Conservation (phyloP, 2,888 invertebrate species). For the Aquatica leii region DNA sequence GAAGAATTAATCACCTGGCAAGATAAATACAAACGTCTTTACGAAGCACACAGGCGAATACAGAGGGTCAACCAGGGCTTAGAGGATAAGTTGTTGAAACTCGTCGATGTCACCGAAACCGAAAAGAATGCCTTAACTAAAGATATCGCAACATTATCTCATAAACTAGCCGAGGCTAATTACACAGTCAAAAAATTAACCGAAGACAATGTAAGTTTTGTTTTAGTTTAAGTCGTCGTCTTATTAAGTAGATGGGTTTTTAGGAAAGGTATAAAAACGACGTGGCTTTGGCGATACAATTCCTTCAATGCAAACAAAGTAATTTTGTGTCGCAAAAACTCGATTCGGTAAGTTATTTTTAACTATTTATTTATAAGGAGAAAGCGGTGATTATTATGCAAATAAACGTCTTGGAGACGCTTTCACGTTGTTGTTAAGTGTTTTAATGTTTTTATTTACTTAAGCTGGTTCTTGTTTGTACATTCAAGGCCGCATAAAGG, state of each 20-base stretch:
- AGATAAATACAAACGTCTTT: conserved; percentile 90
- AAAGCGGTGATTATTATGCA: too few relatives aligned
- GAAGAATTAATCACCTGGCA: conserved; percentile 88
- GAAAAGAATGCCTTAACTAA: conserved; percentile 87
- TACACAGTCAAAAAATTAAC: conserved; percentile 83
- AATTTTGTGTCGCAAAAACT: conserved; percentile 93
- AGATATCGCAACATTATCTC: conserved; percentile 86
- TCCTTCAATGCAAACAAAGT: conserved; percentile 93
- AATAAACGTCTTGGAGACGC: too few relatives aligned
- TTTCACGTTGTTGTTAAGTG: too few relatives aligned
- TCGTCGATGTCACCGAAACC: conserved; percentile 91
- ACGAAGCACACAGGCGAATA: conserved; percentile 92
- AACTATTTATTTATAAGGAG: not conserved
- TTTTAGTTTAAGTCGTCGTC: conserved; percentile 15
- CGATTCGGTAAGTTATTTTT: conserved; percentile 87
- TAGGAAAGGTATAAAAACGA: conserved; percentile 95
- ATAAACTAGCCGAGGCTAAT: conserved; percentile 84
- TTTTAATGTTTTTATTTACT: too few relatives aligned
- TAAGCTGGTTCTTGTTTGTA: too few relatives aligned
- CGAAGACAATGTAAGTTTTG: conserved; percentile 80
- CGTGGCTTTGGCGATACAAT: conserved; percentile 91
- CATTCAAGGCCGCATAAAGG: too few relatives aligned
- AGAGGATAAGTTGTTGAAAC: conserved; percentile 91
- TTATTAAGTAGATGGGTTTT: conserved; percentile 47
- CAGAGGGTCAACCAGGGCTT: conserved; percentile 94